Percentiles rank a stretch among this genome's conserved stretches.
phyloP scores from a whole-genome alignment of 2,888 invertebrate genomes.

The Aporophyla lueneburgensis region DNA sequence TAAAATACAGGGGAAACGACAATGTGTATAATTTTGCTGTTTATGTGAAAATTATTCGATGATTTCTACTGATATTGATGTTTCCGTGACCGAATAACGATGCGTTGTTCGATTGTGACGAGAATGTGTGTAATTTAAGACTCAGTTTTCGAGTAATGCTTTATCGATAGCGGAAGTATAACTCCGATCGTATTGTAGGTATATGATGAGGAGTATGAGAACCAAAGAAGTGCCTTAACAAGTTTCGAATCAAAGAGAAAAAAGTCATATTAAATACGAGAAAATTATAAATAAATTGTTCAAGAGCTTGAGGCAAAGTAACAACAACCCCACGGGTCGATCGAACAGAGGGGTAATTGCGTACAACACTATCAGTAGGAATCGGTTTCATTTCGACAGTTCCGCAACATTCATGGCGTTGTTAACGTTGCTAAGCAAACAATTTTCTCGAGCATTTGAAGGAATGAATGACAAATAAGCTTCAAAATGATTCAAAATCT shows the following conservation, averaged over 20 bases:
- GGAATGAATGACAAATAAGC: too few relatives aligned
- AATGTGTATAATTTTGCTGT: constrained; percentile 69
- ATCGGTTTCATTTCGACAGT: too few relatives aligned
- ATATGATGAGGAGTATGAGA: background rate
- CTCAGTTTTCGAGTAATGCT: constrained; percentile 21
- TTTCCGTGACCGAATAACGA: constrained; percentile 54
- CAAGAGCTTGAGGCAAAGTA: too few relatives aligned
- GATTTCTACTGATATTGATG: constrained; percentile 53
- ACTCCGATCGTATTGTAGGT: constrained; percentile 21
- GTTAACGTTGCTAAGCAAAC: too few relatives aligned
- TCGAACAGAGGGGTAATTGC: too few relatives aligned
- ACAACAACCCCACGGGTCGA: too few relatives aligned
- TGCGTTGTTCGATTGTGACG: constrained; percentile 38
- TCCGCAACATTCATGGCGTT: too few relatives aligned
- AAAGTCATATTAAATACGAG: background rate
- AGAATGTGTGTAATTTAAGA: constrained; percentile 53
- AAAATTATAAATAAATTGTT: background rate
- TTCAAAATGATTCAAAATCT: too few relatives aligned
- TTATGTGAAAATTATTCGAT: constrained; percentile 66
- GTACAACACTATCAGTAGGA: too few relatives aligned
- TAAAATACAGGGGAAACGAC: constrained; percentile 58
- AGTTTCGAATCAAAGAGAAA: background rate
- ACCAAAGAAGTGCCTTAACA: background rate
- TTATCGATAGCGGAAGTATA: constrained; percentile 35
- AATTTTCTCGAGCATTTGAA: too few relatives aligned